Evolutionary conservation across 2,888 invertebrate genomes (phyloP).

Genomic region (Lordiphosa andalusiaca): DNA sequence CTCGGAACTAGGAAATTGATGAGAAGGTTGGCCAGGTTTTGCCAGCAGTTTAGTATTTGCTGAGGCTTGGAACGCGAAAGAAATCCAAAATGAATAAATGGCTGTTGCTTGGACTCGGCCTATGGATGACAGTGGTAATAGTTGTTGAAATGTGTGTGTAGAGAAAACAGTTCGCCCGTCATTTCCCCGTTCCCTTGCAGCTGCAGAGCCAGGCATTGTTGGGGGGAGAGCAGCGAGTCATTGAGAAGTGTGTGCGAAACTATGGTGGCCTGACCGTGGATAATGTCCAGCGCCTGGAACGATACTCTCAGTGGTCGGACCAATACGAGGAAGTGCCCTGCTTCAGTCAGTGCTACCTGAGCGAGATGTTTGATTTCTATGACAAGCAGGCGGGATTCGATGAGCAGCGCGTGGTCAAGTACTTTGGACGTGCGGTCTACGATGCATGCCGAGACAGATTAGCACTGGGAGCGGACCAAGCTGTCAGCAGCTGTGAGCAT

Average conservation of each 20-base stretch:
- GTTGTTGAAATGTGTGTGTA: too few species aligned
- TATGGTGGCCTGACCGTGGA: conserved; percentile 63
- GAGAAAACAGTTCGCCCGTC: neutral
- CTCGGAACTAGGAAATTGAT: conserved; percentile 3
- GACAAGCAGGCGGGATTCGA: conserved; percentile 59
- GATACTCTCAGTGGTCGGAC: conserved; percentile 71
- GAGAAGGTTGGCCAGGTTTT: conserved; percentile 28
- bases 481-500: conserved; percentile 53
- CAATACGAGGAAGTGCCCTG: conserved; percentile 73
- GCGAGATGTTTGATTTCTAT: conserved; percentile 70
- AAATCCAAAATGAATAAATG: conserved; percentile 34
- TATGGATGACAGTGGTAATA: conserved; percentile 41
- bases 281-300: conserved; percentile 57
- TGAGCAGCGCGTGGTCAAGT: conserved; percentile 39
- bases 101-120: conserved; percentile 20
- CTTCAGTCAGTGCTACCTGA: conserved; percentile 72
- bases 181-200: conserved; percentile 11
- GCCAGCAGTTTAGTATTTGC: conserved; percentile 55
- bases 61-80: conserved; percentile 35
- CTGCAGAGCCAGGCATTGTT: conserved; percentile 25
- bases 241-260: conserved; percentile 58
- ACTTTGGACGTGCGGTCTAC: conserved; percentile 65
- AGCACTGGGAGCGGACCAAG: conserved; percentile 14
- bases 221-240: conserved; percentile 44
- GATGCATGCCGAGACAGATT: conserved; percentile 66